Percentiles rank a stretch among this genome's conserved stretches.
Evolutionary conservation across 2,888 invertebrate genomes (phyloP).

Genomic region (Machimus rusticus): DNA sequence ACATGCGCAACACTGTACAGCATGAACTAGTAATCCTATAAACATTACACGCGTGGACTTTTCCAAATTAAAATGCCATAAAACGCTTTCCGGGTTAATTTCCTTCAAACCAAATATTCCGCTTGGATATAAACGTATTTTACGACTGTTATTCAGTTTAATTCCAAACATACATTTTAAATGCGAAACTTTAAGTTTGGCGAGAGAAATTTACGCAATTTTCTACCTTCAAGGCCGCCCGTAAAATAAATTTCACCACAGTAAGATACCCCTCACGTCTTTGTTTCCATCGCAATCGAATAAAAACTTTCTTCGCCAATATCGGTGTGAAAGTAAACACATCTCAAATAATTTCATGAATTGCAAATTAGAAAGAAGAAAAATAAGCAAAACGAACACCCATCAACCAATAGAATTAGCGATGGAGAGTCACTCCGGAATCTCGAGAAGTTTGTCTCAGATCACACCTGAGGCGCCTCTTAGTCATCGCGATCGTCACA

Average conservation of each 20-base stretch:
- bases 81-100: background rate
- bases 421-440: background rate
- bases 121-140: background rate
- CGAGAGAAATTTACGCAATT: background rate
- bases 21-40: background rate
- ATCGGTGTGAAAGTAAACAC: constrained; percentile 9
- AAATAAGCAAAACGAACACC: background rate
- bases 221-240: background rate
- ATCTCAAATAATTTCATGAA: background rate
- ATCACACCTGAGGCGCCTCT: background rate
- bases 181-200: background rate
- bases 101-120: background rate
- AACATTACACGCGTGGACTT: background rate
- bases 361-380: constrained; percentile 17
- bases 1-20: background rate
- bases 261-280: background rate
- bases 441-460: background rate
- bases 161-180: background rate
- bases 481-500: constrained; percentile 2
- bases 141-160: background rate
- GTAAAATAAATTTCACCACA: background rate
- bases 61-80: background rate
- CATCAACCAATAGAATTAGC: background rate
- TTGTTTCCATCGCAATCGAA: background rate
- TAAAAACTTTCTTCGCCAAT: background rate